A percentile compares a stretch with the other conserved stretches of the same genome.
Evolutionary conservation across 2,888 invertebrate species (phyloP).

Genomic region (Nomada fucata): DNA sequence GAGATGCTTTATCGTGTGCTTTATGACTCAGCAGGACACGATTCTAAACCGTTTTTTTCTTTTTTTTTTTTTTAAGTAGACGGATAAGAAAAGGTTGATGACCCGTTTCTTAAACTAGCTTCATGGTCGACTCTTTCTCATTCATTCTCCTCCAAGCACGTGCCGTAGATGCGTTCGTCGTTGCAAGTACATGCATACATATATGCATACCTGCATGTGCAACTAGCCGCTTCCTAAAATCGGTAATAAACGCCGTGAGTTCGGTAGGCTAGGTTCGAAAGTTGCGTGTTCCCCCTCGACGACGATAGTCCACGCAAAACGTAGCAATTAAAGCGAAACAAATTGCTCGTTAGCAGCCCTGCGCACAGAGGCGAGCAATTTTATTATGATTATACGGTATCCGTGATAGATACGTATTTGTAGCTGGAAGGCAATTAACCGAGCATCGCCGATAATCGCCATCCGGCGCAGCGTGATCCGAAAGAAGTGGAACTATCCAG

Average conservation of each 20-base stretch:
- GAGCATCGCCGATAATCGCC: slow-evolving; percentile 61
- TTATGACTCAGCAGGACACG: slow-evolving; percentile 56
- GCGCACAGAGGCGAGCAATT: slow-evolving; percentile 56
- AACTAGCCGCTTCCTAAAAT: slow-evolving; percentile 21
- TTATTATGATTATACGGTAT: slow-evolving; percentile 71
- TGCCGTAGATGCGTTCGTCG: slow-evolving; percentile 16
- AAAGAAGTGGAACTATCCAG: not conserved
- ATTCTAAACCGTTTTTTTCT: slow-evolving; percentile 31
- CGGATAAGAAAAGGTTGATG: slow-evolving; percentile 61
- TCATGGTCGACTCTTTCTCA: not conserved
- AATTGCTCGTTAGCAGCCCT: slow-evolving; percentile 61
- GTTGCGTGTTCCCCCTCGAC: slow-evolving; percentile 1
- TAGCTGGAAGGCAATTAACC: slow-evolving; percentile 60
- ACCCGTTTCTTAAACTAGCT: slow-evolving; percentile 33
- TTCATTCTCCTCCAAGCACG: slow-evolving; percentile 35
- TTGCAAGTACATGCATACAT: not conserved
- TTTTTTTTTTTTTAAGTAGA: slow-evolving; percentile 35
- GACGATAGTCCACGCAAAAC: slow-evolving; percentile 34
- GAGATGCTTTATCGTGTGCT: slow-evolving; percentile 57
- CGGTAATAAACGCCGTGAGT: not conserved
- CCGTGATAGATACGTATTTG: slow-evolving; percentile 64
- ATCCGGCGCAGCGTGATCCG: slow-evolving; percentile 34
- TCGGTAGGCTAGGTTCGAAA: not conserved
- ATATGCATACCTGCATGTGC: not conserved
- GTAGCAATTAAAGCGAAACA: slow-evolving; percentile 64